These are phyloP conservation scores for Dolichoris vasculosae DNA, from an alignment of 1,140 invertebrate species.

Conservation along the genomic window DNA sequence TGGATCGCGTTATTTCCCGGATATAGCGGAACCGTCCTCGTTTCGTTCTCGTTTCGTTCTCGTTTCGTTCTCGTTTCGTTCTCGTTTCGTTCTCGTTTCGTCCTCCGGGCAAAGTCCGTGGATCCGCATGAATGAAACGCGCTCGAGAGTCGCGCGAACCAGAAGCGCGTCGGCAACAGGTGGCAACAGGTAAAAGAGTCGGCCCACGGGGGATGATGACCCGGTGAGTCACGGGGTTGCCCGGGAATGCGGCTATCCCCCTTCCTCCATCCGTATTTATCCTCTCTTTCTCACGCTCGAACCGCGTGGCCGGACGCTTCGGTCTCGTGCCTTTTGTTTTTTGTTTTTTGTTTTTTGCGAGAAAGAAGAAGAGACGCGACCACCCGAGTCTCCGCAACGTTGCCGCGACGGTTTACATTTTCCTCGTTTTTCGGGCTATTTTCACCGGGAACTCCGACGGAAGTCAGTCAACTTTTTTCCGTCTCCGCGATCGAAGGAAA, in stretches of 20 bases:
- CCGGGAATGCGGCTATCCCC: conserved; percentile 60
- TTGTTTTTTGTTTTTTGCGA: neutral
- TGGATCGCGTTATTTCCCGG: too few relatives aligned
- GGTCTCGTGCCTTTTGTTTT: neutral
- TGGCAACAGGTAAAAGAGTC: conserved; percentile 61
- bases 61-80: too few relatives aligned
- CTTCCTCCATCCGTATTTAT: too few relatives aligned
- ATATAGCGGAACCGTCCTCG: too few relatives aligned
- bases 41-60: too few relatives aligned
- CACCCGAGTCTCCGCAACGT: neutral
- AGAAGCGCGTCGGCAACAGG: conserved; percentile 62
- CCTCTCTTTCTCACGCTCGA: neutral
- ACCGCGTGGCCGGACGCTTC: neutral
- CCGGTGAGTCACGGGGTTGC: conserved; percentile 63
- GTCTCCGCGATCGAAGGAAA: too few relatives aligned
- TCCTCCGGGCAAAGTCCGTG: neutral
- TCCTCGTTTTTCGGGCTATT: too few relatives aligned
- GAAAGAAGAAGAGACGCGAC: neutral
- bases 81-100: too few relatives aligned
- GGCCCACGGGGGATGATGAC: conserved; percentile 58
- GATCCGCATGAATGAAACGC: neutral
- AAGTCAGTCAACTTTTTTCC: too few relatives aligned
- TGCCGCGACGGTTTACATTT: too few relatives aligned
- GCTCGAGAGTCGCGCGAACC: conserved; percentile 41
- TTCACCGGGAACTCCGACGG: too few relatives aligned